These are phyloP conservation scores for Globicephala melas DNA, from an alignment of 2,113 vertebrate species.

Conservation along the genomic window DNA sequence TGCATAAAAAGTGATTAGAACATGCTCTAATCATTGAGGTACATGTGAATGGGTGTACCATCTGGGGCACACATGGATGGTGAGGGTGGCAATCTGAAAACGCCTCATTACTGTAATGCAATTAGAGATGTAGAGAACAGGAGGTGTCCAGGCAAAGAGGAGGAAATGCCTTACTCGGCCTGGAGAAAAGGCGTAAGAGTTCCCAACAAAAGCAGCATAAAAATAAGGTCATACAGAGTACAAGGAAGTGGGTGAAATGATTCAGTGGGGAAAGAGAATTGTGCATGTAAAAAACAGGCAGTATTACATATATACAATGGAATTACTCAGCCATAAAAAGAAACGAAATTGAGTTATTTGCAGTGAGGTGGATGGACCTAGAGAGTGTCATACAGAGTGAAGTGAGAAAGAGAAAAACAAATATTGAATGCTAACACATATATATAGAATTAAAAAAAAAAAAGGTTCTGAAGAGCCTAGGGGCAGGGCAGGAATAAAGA, in stretches of 20 bases:
- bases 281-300: not conserved
- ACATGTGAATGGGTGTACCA: not conserved
- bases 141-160: not conserved
- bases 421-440: no score
- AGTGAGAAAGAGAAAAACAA: no score
- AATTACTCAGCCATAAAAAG: no score
- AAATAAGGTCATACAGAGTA: not conserved
- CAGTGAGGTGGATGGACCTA: no score
- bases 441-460: no score
- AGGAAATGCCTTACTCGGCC: not conserved
- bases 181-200: not conserved
- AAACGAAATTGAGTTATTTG: no score
- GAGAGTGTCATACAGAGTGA: no score
- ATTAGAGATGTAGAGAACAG: not conserved
- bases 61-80: not conserved
- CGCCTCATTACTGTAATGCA: fast-evolving
- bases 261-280: no score
- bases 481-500: no score
- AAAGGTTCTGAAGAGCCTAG: no score
- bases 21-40: not conserved
- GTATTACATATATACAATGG: no score
- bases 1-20: not conserved
- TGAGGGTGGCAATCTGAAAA: not conserved
- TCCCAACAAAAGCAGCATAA: not conserved
- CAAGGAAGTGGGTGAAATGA: not conserved